Evolutionary conservation across 1,140 invertebrate genomes (phyloP).

Genomic region (Pantala flavescens): DNA sequence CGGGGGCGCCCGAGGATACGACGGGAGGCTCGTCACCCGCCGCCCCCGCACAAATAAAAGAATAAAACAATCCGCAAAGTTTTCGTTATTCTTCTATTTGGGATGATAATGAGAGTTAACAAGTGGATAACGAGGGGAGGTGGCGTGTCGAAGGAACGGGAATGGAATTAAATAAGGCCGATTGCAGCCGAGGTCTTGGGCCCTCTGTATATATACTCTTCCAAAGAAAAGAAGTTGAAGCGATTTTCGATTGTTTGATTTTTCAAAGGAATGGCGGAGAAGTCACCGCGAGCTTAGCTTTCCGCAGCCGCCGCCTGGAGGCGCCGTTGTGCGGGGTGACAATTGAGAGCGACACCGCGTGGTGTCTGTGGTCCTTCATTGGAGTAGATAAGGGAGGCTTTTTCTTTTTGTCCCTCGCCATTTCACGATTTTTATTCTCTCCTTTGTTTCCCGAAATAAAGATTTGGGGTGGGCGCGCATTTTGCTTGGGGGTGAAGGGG

Average conservation of each 20-base stretch:
- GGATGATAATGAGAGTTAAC: conserved; percentile 9
- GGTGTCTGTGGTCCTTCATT: not conserved
- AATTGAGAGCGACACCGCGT: not conserved
- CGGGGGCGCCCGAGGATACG: no score
- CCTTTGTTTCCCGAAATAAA: no score
- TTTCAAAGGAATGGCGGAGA: not conserved
- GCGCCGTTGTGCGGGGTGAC: not conserved
- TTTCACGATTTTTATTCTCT: no score
- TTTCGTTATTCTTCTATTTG: not conserved
- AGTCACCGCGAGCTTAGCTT: not conserved
- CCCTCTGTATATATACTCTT: not conserved
- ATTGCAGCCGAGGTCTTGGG: not conserved
- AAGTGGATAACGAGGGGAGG: not conserved
- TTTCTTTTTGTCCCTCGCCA: no score
- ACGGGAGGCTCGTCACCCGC: no score
- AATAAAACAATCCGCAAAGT: not conserved
- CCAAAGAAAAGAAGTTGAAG: not conserved
- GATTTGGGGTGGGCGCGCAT: no score
- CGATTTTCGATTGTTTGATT: not conserved
- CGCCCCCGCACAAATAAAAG: not conserved
- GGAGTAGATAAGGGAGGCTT: no score
- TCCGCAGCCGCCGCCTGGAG: not conserved
- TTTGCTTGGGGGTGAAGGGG: no score
- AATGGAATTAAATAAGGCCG: not conserved
- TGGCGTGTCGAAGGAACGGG: not conserved